phyloP scores from a whole-genome alignment of 2,888 invertebrate species.

The Drosophila formosana region DNA sequence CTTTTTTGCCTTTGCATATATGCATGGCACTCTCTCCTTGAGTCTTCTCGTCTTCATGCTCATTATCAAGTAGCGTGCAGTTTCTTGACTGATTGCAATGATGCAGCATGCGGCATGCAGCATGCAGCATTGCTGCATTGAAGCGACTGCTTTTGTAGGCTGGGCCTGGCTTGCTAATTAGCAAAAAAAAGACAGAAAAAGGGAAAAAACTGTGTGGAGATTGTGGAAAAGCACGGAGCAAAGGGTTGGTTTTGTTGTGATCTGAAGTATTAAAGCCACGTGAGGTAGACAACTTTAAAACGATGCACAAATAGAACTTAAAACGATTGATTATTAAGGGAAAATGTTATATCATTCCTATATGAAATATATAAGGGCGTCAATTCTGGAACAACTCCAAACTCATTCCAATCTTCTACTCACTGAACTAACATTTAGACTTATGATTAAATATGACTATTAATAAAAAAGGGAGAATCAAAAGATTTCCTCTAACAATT shows the following conservation, averaged over 20 bases:
- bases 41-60: conserved; percentile 44
- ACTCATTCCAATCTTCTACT: too few relatives aligned
- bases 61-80: conserved; percentile 76
- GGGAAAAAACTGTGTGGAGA: conserved; percentile 12
- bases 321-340: too few relatives aligned
- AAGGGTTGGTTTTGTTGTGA: conserved; percentile 8
- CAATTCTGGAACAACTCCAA: too few relatives aligned
- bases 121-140: conserved; percentile 14
- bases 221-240: conserved; percentile 16
- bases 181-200: conserved; percentile 55
- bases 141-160: conserved; percentile 39
- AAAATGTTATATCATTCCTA: too few relatives aligned
- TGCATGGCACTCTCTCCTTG: conserved; percentile 30
- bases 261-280: conserved; percentile 20
- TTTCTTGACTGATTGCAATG: conserved; percentile 78
- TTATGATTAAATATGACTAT: too few relatives aligned
- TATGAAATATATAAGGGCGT: too few relatives aligned
- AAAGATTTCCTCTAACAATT: too few relatives aligned
- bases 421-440: too few relatives aligned
- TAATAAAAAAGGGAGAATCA: too few relatives aligned
- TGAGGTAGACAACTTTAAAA: not conserved
- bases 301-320: not conserved
- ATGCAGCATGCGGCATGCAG: conserved; percentile 19
- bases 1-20: conserved; percentile 15
- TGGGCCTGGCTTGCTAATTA: conserved; percentile 65